Percentiles rank a stretch among this genome's conserved stretches.
Evolutionary conservation across 2,113 vertebrate genomes (phyloP).

Genomic region (Tamias sibiricus): DNA sequence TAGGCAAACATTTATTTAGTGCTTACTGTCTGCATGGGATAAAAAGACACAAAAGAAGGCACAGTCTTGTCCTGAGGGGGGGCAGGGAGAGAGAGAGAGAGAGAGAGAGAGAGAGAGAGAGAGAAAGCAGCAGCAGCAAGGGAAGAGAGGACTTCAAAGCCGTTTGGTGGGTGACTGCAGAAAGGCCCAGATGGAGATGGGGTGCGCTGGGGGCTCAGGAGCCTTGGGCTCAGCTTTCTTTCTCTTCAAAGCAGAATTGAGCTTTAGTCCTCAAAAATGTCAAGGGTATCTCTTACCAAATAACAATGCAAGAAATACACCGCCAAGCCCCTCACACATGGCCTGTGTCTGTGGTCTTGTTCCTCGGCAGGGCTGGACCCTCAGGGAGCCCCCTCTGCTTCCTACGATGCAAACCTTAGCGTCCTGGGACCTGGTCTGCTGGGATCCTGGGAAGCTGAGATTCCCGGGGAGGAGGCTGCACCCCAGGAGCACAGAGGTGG

Average conservation of each 20-base stretch:
- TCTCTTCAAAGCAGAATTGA: not conserved
- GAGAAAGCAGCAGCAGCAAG: not conserved
- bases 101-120: not conserved
- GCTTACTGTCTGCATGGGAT: not conserved
- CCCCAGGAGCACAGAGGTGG: not conserved
- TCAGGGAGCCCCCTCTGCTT: not conserved
- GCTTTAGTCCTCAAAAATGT: not conserved
- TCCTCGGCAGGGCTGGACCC: not conserved
- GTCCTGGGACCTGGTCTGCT: not conserved
- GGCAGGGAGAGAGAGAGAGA: not conserved
- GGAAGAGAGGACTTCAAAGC: not conserved
- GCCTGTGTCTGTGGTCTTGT: not conserved
- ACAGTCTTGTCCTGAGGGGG: not conserved
- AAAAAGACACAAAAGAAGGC: not conserved
- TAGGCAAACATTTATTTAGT: not conserved
- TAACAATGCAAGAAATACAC: not conserved
- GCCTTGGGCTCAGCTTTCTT: not conserved
- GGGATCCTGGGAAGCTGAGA: not conserved
- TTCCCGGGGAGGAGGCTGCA: not conserved
- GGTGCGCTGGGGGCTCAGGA: no score
- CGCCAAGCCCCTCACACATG: fast-evolving
- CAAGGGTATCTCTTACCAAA: not conserved
- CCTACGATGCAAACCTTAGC: not conserved
- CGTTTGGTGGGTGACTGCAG: not conserved
- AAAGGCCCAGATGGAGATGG: not conserved